These are phyloP conservation scores for Harpia harpyja DNA, from an alignment of 2,797 vertebrate species.

Conservation along the genomic window DNA sequence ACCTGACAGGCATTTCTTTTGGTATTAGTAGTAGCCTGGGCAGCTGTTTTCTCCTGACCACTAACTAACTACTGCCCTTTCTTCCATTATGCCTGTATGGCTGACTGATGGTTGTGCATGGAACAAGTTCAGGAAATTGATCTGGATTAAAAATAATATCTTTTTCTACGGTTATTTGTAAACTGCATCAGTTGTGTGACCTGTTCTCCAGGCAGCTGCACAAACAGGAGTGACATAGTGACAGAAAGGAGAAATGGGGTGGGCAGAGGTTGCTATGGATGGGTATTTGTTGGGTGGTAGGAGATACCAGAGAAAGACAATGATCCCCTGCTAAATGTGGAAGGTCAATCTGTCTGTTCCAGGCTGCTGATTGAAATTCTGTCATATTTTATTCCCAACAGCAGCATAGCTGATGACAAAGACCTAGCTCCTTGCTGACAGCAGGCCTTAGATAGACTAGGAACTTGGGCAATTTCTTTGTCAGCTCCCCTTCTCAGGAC, in stretches of 20 bases:
- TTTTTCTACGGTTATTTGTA: neutral
- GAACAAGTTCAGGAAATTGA: conserved; percentile 9
- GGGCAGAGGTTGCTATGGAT: neutral
- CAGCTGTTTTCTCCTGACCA: neutral
- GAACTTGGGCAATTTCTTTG: neutral
- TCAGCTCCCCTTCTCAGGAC: neutral
- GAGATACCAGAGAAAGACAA: neutral
- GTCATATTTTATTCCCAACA: neutral
- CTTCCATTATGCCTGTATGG: neutral
- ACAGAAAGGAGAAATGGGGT: neutral
- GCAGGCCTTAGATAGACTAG: neutral
- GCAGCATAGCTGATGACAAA: neutral
- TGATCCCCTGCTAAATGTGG: neutral
- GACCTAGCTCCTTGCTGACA: neutral
- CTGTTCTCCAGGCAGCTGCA: neutral
- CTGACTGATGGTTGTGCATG: neutral
- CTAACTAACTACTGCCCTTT: neutral
- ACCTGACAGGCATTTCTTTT: neutral
- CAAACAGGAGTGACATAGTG: neutral
- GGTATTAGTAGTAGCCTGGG: neutral
- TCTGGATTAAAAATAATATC: conserved; percentile 2
- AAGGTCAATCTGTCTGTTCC: neutral
- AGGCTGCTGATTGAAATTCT: neutral
- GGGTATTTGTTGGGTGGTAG: neutral
- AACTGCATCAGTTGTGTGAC: neutral